Base-by-base conservation (phyloP, 2,888 invertebrate species). In the Caenorhabditis imperialis region DNA sequence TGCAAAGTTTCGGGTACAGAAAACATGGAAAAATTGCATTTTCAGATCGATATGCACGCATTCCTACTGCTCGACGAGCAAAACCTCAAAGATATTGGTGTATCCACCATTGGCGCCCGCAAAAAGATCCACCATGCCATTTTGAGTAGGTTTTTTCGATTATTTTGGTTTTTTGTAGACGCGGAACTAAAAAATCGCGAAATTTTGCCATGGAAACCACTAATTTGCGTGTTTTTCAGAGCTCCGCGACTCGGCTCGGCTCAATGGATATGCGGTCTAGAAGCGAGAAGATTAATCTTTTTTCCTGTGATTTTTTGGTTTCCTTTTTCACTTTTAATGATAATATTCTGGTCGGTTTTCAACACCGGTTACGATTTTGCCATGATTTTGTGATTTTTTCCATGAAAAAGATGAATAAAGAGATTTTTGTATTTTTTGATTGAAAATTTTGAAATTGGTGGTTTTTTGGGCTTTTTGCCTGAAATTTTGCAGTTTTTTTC, bases 51-150 rank as follows among this genome's bases (percentile, higher is more conserved):
- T 76, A 86, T 86, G 85, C 83, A 85, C 51, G 86, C 86, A 7
- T 85, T 86, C 50, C 75, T 86, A 3, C 69, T 86, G 16, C 71
- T 87, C 10, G 86, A 86, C 50, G 86, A 86, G 60, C 82, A 81
- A 45, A 82, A 81, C 60, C 78, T 86, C 23, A 84, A 85, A 57
- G 85, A 85, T 58, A 83, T 86, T 63, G 86, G 86, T 20, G 81
- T 86, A n/a, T 78, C 83, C 10, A 86, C 86, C 14, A 81, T 86
- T 54, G 86, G 86, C 16, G 85, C 85, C 7, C 72, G 86, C 22
- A 86, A 87, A 72, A 86, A 86, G 58, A 86, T 86, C 47, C 81
- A 82, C 71, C 84, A 87, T 57, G 86, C 86, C 8, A 86, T 86
- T 54, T 57, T 79, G 23, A 81, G 86, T 86, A 48, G 47, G 82